phyloP scores from a whole-genome alignment of 2,797 vertebrate species.

The Capromys pilorides region DNA sequence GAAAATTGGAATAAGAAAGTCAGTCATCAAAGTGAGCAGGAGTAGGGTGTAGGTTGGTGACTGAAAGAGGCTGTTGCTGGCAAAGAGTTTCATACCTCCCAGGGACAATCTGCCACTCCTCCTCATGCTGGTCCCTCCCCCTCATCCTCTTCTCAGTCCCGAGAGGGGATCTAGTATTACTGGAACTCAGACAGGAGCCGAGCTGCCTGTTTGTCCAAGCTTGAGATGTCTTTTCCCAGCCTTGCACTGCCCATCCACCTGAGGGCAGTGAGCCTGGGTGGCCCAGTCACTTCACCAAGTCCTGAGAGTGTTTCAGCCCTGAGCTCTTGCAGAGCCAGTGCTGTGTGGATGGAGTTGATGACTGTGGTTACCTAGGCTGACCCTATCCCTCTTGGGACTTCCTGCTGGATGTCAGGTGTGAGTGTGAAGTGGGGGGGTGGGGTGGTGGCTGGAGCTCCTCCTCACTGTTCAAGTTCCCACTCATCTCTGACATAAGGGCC shows the following conservation, averaged over 20 bases:
- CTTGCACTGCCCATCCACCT: neutral
- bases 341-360: neutral
- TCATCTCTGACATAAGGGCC: neutral
- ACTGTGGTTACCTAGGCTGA: neutral
- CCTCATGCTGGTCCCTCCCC: neutral
- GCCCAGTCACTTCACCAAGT: neutral
- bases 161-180: constrained; percentile 25
- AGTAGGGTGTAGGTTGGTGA: neutral
- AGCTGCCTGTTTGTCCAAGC: neutral
- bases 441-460: neutral
- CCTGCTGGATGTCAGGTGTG: neutral
- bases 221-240: neutral
- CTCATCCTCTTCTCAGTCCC: neutral
- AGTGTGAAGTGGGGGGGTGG: too few relatives aligned
- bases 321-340: neutral
- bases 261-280: neutral
- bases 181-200: constrained; percentile 21
- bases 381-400: neutral
- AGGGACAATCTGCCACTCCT: constrained; percentile 3
- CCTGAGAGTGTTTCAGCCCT: neutral
- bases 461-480: neutral
- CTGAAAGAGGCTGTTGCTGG: neutral
- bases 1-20: constrained; percentile 32
- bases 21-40: neutral
- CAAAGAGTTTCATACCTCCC: neutral